Evolutionary conservation across 2,888 invertebrate genomes (phyloP), one percentile per base, ranked within the genome.

Genomic region (Cheilosia urbana): DNA sequence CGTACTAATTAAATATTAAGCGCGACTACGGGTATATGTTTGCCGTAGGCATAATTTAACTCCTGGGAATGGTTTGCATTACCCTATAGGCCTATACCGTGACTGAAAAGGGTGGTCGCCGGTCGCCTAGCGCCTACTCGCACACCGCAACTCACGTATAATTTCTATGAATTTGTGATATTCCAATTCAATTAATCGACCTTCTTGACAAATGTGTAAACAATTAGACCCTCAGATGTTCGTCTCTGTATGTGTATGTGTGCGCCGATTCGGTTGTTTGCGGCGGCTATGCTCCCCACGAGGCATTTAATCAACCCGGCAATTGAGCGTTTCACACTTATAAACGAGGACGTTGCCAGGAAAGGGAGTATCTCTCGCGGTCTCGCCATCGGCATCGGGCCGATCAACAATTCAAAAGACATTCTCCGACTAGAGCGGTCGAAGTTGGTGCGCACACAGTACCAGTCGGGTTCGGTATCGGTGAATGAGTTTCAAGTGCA

Each of bases 131-230:
- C n/a, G n/a, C 58, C 27, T n/a, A n/a, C 19, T 9, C 2, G 17
- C 15, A 58, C 21, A 76, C 34, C 1, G 4, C 11, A 45, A 19
- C 2, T 40, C 2, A 47, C 2, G 19, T 6, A 19, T 19, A 47
- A 1, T 53, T 45, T 62, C 37, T 37, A 57, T 75, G 55, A 63
- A 62, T 65, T 71, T 72, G 58, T 71, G 51, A 79, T 68, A 73
- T 72, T 68, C 75, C 75, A 79, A 84, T 75, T 79, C 55, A 79
- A 84, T 84, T 84, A 79, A 84, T 79, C 65, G 73, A 79, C 58
- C 55, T 4, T 69, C 65, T 65, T 69, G 69, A 75, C 68, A 69
- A 84, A 73, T 69, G 53, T 73, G 79, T 58, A 75, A 79, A 79
- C 79, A 84, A 84, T 84, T 75, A 71, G 75, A 79, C n/a, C 58